These are phyloP conservation scores for Ceratotherium simum DNA, from an alignment of 2,113 vertebrate species.

Conservation along the genomic window DNA sequence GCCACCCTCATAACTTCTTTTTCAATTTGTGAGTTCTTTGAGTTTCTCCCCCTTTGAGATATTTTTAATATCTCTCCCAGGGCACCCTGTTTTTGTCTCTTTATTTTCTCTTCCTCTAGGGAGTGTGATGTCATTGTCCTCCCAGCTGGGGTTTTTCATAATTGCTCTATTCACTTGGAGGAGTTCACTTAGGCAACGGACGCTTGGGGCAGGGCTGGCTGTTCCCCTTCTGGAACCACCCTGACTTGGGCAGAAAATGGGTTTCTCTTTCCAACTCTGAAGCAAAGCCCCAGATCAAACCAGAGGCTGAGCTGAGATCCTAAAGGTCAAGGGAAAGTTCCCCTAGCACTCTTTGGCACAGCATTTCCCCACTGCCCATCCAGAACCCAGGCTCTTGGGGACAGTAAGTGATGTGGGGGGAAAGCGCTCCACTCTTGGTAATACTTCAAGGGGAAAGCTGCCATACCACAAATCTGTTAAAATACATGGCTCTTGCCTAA, in stretches of 20 bases:
- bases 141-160: neutral
- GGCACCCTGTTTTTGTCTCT: neutral
- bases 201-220: neutral
- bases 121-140: neutral
- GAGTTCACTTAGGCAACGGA: neutral
- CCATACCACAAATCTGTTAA: neutral
- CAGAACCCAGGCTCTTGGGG: neutral
- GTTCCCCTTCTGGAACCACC: neutral
- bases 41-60: neutral
- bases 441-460: neutral
- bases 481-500: neutral
- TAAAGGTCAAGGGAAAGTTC: neutral
- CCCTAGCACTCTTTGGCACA: neutral
- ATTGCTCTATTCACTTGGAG: neutral
- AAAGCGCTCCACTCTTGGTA: neutral
- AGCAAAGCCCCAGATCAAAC: neutral
- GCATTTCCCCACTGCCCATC: neutral
- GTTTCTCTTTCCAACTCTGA: slow-evolving; percentile 7
- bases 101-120: neutral
- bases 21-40: neutral
- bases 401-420: neutral
- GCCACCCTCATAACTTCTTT: neutral
- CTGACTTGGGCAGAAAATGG: neutral
- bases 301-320: neutral
- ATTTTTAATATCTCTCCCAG: neutral